Base-by-base conservation (phyloP, 2,113 vertebrate species). In the Cyrtonyx montezumae region DNA sequence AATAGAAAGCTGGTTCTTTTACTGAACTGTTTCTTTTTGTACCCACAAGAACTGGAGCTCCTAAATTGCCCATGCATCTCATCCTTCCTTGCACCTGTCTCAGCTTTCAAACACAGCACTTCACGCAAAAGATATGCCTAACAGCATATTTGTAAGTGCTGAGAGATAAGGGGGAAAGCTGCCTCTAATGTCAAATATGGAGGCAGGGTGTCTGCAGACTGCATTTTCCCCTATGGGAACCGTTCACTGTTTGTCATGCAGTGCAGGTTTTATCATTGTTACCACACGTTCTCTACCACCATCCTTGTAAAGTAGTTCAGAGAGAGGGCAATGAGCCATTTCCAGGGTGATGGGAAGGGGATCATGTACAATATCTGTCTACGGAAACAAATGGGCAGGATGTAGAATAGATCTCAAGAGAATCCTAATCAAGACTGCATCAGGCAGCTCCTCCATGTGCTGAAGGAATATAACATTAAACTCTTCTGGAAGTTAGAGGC, bases 1-100 rank as follows among this genome's bases (percentile, higher is more conserved):
- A 96, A 95, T 92, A 95, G 93, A 92, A 95, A 82, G 34, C 17
- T 61, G 83, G 45, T 26, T 71, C 11, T 85, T 91, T 28, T 63
- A 76, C 91, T 94, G 93, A 94, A 86, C 48, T 13, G 51, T 71
- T 93, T 53, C 69, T 84, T 84, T 90, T 21, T n/a, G 55, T 74
- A 86, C 67, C 91, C 92, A 94, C 34, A 1, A 76, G 79, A 91
- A 90, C 90, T 75, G 53, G 30, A 88, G 61, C 71, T 95, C 79
- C 87, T 91, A 12, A 80, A 89, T 94, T 90, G 15, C 79, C 68
- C 66, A 7, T 96, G 93, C 63, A 9, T 71, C 94, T 93, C 86
- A 58, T 94, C 83, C 88, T 96, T 87, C 92, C 86, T 90, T 95
- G 91, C 93, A 95, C 95, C 94, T 96, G 93, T 85, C 94, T 85